Evolutionary conservation across 2,888 invertebrate genomes (phyloP).

Genomic region (Gisinianus flammeolus): DNA sequence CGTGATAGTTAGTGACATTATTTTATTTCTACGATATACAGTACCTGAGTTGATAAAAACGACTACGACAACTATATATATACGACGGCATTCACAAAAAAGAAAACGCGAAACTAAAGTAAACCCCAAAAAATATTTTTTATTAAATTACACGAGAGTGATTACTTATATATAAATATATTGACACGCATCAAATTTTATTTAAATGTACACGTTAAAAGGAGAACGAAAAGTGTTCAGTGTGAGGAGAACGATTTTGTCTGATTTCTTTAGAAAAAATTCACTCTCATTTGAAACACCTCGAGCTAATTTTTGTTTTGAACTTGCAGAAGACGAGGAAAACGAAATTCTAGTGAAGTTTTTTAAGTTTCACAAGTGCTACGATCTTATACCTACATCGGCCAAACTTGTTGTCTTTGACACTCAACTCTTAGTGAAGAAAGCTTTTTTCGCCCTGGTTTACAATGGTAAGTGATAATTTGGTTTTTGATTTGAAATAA

Average conservation of each 20-base stretch:
- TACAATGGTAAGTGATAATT: conserved; percentile 79
- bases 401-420: conserved; percentile 99
- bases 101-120: no score
- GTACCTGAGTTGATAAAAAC: no score
- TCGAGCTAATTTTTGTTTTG: conserved; percentile 60
- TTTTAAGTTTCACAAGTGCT: conserved; percentile 99
- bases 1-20: no score
- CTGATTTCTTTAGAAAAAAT: conserved; percentile 21
- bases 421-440: conserved; percentile 95
- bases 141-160: no score
- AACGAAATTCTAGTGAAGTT: conserved; percentile 98
- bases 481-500: no score
- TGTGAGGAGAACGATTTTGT: conserved; percentile 41
- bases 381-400: conserved; percentile 98
- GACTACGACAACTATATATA: no score
- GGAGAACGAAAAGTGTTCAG: conserved; percentile 40
- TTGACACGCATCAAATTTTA: no score
- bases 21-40: no score
- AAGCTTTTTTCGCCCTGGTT: conserved; percentile 98
- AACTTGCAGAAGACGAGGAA: conserved; percentile 88
- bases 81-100: no score
- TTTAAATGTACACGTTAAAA: conserved; percentile 26
- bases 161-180: no score
- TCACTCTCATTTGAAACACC: conserved; percentile 9
- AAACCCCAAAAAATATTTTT: no score